These are phyloP conservation scores for Augochlora pura DNA, from an alignment of 1,140 invertebrate genomes.

Conservation along the genomic window DNA sequence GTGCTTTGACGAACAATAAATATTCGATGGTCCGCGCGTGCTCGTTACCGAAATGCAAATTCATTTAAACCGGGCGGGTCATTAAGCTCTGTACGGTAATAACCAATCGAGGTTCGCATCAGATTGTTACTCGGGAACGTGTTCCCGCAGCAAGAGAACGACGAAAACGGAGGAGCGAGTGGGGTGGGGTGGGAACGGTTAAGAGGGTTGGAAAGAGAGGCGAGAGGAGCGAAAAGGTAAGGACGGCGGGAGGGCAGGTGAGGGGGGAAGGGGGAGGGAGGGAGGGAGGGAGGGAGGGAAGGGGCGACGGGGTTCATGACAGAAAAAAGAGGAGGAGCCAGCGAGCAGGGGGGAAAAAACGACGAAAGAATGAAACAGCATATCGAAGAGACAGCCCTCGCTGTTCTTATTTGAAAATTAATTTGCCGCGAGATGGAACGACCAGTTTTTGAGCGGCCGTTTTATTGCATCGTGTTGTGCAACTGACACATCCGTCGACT, in stretches of 20 bases:
- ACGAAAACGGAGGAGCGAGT: too few relatives aligned
- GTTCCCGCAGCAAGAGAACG: conserved; percentile 9
- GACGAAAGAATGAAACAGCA: conserved; percentile 44
- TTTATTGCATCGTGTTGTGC: conserved; percentile 37
- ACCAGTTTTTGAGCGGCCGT: conserved; percentile 57
- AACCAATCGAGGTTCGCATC: conserved; percentile 45
- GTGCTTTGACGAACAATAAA: conserved; percentile 12
- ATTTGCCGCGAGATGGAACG: conserved; percentile 53
- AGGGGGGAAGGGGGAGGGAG: background rate
- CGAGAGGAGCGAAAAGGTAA: background rate
- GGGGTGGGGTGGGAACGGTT: too few relatives aligned
- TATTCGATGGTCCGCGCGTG: conserved; percentile 16
- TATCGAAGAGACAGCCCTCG: conserved; percentile 46
- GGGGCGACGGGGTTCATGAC: too few relatives aligned
- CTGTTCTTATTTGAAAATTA: conserved; percentile 63
- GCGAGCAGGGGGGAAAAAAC: conserved; percentile 22
- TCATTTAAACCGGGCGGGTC: conserved; percentile 42
- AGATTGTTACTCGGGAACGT: conserved; percentile 51
- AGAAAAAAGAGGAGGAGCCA: conserved; percentile 5
- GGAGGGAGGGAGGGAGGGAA: background rate
- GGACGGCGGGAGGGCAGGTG: too few relatives aligned
- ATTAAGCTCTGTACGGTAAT: conserved; percentile 49
- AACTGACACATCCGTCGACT: conserved; percentile 47
- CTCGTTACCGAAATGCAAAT: conserved; percentile 42
- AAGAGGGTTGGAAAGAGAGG: background rate